Percentiles rank a stretch among this genome's conserved stretches.
Conservation (phyloP, 1,140 invertebrate genomes). For the Lepidotrigona ventralis region DNA sequence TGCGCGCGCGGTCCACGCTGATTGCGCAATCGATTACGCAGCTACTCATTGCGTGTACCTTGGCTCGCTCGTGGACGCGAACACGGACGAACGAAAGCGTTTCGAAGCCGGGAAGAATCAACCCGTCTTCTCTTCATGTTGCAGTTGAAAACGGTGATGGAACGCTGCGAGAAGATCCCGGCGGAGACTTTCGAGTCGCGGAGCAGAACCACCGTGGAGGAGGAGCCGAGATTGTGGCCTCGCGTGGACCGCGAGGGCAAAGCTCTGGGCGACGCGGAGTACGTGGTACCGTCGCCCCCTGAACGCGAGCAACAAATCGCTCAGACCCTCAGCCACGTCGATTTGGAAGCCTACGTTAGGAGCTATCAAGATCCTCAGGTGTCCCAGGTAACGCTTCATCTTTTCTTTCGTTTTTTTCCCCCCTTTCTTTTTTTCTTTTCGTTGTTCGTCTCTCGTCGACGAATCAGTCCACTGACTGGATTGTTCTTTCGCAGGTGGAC, state of each 20-base stretch:
- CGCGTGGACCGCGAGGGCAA: slow-evolving; percentile 85
- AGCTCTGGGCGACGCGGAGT: slow-evolving; percentile 84
- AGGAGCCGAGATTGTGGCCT: slow-evolving; percentile 80
- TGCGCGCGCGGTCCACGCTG: not conserved
- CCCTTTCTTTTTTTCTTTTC: not conserved
- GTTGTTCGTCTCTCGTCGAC: not conserved
- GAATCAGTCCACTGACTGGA: not conserved
- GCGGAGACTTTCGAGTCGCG: slow-evolving; percentile 83
- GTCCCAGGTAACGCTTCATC: slow-evolving; percentile 64
- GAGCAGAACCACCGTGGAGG: slow-evolving; percentile 72
- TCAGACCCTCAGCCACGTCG: slow-evolving; percentile 79
- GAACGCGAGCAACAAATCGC: slow-evolving; percentile 83
- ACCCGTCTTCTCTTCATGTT: slow-evolving; percentile 30
- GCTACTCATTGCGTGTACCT: too few species aligned
- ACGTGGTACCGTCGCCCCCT: slow-evolving; percentile 87
- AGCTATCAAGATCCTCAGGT: slow-evolving; percentile 81
- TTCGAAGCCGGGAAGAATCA: slow-evolving; percentile 3
- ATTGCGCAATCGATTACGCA: slow-evolving; percentile 32
- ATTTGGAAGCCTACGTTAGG: slow-evolving; percentile 80
- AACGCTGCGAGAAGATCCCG: slow-evolving; percentile 87
- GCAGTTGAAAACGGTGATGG: slow-evolving; percentile 88
- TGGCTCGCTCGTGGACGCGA: not conserved
- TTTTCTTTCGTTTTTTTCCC: not conserved
- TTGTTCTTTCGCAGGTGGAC: slow-evolving; percentile 67
- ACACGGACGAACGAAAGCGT: not conserved